These are phyloP conservation scores for Aphelenchoides avenae DNA, from an alignment of 1,140 invertebrate species.

Conservation along the genomic window DNA sequence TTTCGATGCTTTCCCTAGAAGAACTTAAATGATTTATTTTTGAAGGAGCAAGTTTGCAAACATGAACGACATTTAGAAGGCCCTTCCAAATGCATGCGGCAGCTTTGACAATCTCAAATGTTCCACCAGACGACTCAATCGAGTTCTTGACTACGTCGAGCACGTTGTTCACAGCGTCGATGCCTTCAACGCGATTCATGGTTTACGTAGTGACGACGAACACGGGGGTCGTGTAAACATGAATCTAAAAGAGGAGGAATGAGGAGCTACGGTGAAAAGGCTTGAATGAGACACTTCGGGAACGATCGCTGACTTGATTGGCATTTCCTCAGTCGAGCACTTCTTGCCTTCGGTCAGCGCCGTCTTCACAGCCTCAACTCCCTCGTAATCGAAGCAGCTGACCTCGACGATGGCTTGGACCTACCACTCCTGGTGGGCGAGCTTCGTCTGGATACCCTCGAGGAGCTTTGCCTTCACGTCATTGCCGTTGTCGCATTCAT, in stretches of 20 bases:
- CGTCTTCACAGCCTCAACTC: slow-evolving; percentile 94
- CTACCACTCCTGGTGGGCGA: slow-evolving; percentile 96
- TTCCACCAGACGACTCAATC: slow-evolving; percentile 77
- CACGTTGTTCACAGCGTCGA: slow-evolving; percentile 71
- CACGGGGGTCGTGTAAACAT: slow-evolving; percentile 92
- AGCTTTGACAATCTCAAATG: slow-evolving; percentile 88
- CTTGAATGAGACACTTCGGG: neutral
- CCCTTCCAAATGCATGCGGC: slow-evolving; percentile 69
- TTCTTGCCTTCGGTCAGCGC: slow-evolving; percentile 86
- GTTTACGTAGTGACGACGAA: slow-evolving; percentile 98
- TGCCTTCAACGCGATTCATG: slow-evolving; percentile 73
- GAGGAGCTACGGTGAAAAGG: too few relatives aligned
- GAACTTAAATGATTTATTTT: too few relatives aligned
- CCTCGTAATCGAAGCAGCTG: slow-evolving; percentile 92
- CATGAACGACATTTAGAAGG: too few relatives aligned
- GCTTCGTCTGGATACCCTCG: slow-evolving; percentile 87
- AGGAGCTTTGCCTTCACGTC: slow-evolving; percentile 85
- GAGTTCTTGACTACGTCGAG: slow-evolving; percentile 79
- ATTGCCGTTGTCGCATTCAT: slow-evolving; percentile 90
- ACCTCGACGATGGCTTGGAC: slow-evolving; percentile 79
- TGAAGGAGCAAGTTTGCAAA: too few relatives aligned
- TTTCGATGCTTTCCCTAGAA: too few relatives aligned
- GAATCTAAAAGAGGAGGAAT: slow-evolving; percentile 68
- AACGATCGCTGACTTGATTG: slow-evolving; percentile 72
- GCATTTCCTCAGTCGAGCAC: slow-evolving; percentile 83